Conservation (phyloP, 2,113 vertebrate species). For the Odontesthes bonariensis region DNA sequence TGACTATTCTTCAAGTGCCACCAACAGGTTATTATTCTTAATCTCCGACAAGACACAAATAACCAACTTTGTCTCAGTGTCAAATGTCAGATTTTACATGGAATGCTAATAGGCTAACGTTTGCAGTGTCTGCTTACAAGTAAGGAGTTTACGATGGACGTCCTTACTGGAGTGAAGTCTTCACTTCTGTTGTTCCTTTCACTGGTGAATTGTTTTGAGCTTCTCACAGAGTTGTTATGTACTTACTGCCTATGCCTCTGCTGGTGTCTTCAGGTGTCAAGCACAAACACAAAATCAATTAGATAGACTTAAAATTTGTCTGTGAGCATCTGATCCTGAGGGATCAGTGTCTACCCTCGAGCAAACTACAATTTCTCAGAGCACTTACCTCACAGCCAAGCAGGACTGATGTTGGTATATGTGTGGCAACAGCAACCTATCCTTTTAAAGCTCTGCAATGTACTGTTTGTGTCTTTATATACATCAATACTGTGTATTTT, state of each 20-base stretch:
- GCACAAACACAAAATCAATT: constrained; percentile 59
- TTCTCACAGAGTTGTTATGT: constrained; percentile 45
- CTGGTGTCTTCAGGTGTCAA: constrained; percentile 62
- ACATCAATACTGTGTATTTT: not conserved
- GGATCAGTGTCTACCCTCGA: constrained; percentile 60
- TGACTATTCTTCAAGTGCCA: too few relatives aligned
- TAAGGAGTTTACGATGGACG: too few relatives aligned
- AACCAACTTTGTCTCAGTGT: too few relatives aligned
- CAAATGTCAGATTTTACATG: too few relatives aligned
- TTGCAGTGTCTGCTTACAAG: too few relatives aligned
- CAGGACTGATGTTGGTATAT: constrained; percentile 29
- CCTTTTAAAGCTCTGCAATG: constrained; percentile 27
- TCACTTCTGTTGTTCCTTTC: not conserved
- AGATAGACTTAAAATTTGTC: constrained; percentile 63
- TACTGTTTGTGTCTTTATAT: not conserved
- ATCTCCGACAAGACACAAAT: too few relatives aligned
- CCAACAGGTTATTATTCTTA: too few relatives aligned
- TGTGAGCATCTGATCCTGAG: constrained; percentile 58
- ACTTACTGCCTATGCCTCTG: constrained; percentile 43
- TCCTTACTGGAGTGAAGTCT: too few relatives aligned
- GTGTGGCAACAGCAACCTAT: constrained; percentile 48
- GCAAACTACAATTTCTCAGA: constrained; percentile 62
- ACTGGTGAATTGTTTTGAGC: constrained; percentile 47
- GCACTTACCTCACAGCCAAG: constrained; percentile 44
- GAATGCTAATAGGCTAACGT: too few relatives aligned